phyloP scores from a whole-genome alignment of 2,797 vertebrate genomes.

The Catharus ustulatus region DNA sequence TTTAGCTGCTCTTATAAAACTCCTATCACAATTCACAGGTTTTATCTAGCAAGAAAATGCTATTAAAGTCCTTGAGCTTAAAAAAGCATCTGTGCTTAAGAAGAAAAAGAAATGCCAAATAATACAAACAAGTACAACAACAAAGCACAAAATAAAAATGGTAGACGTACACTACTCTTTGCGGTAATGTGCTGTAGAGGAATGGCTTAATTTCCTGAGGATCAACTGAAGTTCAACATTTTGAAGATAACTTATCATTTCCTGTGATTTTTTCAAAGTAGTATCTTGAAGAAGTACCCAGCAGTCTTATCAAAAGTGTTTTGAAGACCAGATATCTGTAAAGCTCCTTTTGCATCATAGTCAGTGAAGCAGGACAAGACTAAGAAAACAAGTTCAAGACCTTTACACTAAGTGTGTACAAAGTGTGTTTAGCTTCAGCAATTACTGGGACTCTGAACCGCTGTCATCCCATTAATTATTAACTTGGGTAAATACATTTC shows the following conservation, averaged over 20 bases:
- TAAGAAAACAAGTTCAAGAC: constrained; percentile 21
- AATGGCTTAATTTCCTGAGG: constrained; percentile 8
- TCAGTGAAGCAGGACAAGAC: constrained; percentile 17
- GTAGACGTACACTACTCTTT: neutral
- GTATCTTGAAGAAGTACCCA: neutral
- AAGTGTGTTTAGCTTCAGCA: constrained; percentile 32
- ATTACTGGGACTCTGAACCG: constrained; percentile 57
- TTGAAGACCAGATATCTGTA: neutral
- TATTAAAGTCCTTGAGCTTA: neutral
- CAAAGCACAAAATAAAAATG: neutral
- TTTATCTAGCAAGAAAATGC: neutral
- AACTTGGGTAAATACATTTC: constrained; percentile 43
- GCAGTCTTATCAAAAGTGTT: neutral
- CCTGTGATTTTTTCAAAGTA: neutral
- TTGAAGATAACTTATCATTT: neutral
- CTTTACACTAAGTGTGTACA: neutral
- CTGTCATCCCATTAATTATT: constrained; percentile 64
- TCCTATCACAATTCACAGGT: neutral
- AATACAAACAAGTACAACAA: neutral
- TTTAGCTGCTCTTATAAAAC: neutral
- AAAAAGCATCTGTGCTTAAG: constrained; percentile 12
- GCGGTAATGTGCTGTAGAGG: neutral
- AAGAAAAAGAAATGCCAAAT: neutral
- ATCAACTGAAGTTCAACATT: constrained; percentile 15
- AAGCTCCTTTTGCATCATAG: constrained; percentile 13